These are phyloP conservation scores for Hanleya hanleyi DNA, from an alignment of 2,888 invertebrate species.

Conservation along the genomic window DNA sequence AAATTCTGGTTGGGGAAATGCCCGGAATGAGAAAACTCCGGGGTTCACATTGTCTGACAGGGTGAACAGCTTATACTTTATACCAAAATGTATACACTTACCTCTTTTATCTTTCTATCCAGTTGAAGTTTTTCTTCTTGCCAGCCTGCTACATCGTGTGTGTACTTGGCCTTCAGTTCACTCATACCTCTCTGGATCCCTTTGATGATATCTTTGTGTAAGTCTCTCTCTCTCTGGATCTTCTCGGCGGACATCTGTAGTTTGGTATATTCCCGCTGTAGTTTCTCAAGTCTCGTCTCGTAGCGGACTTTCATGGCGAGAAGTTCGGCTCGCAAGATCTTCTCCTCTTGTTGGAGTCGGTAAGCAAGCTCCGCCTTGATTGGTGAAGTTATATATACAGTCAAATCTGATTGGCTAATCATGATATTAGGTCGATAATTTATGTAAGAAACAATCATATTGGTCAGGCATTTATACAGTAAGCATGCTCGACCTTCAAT, in stretches of 20 bases:
- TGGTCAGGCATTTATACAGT: no score
- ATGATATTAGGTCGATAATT: no score
- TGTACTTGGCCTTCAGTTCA: slow-evolving; percentile 52
- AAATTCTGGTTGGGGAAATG: no score
- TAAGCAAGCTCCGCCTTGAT: slow-evolving; percentile 66
- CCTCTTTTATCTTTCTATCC: slow-evolving; percentile 57
- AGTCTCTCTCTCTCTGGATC: slow-evolving; percentile 53
- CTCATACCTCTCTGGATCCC: slow-evolving; percentile 58
- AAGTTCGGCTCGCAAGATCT: slow-evolving; percentile 56
- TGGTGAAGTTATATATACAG: no score
- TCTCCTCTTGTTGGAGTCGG: slow-evolving; percentile 60
- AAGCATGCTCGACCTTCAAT: no score
- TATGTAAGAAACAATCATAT: no score
- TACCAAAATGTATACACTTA: no score
- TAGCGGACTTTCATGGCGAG: slow-evolving; percentile 63
- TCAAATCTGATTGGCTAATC: no score
- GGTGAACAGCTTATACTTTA: no score
- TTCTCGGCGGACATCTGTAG: slow-evolving; percentile 41
- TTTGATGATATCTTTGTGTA: slow-evolving; percentile 57
- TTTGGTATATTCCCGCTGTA: slow-evolving; percentile 33
- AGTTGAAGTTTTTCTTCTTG: slow-evolving; percentile 59
- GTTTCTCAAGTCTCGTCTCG: slow-evolving; percentile 58
- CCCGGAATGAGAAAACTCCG: no score
- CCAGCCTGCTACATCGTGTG: slow-evolving; percentile 54
- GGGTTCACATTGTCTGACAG: no score